Percentiles rank a stretch among this genome's conserved stretches.
Evolutionary conservation across 2,113 vertebrate species (phyloP).

Genomic region (Pteropus alecto): DNA sequence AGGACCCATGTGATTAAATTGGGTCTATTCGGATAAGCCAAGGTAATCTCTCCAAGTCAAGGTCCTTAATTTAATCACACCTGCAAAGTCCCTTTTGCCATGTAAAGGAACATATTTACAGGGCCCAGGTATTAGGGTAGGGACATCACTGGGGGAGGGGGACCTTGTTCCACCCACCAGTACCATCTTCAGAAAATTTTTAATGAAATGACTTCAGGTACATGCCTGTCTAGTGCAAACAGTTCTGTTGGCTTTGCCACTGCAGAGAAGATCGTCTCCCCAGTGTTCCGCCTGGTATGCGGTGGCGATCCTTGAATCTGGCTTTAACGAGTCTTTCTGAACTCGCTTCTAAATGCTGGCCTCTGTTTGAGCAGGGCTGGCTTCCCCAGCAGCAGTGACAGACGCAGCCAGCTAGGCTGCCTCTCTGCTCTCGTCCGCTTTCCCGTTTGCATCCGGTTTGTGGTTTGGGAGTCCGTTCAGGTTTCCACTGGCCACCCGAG

Average conservation of each 20-base stretch:
- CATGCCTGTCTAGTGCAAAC: not conserved
- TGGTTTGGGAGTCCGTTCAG: not conserved
- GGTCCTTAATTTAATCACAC: not conserved
- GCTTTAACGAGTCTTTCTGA: not conserved
- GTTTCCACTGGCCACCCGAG: not conserved
- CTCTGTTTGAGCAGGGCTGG: not conserved
- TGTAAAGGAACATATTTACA: not conserved
- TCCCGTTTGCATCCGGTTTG: not conserved
- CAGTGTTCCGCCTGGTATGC: not conserved
- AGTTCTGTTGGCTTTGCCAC: not conserved
- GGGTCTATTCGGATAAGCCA: not conserved
- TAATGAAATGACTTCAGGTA: not conserved
- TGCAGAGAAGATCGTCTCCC: not conserved
- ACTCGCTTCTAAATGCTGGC: not conserved
- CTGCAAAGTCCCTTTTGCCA: not conserved
- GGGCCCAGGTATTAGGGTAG: not conserved
- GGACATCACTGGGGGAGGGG: not conserved
- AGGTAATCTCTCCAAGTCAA: not conserved
- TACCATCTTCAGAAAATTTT: not conserved
- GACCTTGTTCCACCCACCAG: not conserved
- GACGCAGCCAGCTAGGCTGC: not conserved
- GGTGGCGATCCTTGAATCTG: not conserved
- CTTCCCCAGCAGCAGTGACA: not conserved
- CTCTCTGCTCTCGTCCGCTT: not conserved
- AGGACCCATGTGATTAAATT: not conserved